phyloP scores from a whole-genome alignment of 2,113 vertebrate species.

The Vidua chalybeata region DNA sequence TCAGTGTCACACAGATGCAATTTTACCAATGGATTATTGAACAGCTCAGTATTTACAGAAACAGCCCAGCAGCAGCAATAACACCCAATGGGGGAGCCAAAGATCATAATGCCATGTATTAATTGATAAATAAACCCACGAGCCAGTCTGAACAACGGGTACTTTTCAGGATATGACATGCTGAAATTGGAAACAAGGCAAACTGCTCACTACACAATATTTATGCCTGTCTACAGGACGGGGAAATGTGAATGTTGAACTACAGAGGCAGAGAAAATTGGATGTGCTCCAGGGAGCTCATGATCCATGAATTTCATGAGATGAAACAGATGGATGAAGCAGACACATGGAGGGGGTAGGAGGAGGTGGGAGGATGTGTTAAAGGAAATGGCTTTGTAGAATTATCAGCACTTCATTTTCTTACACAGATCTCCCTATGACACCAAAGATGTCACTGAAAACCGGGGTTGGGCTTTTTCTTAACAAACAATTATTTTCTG shows the following conservation, averaged over 20 bases:
- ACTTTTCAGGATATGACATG: not conserved
- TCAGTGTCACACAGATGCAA: not conserved
- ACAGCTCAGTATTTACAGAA: not conserved
- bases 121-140: constrained; percentile 14
- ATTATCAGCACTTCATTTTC: constrained; percentile 30
- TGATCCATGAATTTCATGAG: constrained; percentile 56
- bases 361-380: constrained; percentile 35
- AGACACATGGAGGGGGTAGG: constrained; percentile 30
- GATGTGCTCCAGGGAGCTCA: constrained; percentile 19
- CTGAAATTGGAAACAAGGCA: not conserved
- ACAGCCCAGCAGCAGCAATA: not conserved
- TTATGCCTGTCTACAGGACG: not conserved
- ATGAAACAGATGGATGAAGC: constrained; percentile 54
- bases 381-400: constrained; percentile 46
- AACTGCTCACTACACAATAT: constrained; percentile 18
- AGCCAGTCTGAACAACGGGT: not conserved
- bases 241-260: constrained; percentile 8
- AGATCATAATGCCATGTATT: not conserved
- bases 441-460: not conserved
- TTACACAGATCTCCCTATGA: not conserved
- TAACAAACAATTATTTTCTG: not conserved
- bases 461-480: not conserved
- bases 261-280: constrained; percentile 37
- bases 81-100: not conserved
- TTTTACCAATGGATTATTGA: not conserved